phyloP scores from a whole-genome alignment of 1,140 invertebrate species.

The Anastrepha obliqua region DNA sequence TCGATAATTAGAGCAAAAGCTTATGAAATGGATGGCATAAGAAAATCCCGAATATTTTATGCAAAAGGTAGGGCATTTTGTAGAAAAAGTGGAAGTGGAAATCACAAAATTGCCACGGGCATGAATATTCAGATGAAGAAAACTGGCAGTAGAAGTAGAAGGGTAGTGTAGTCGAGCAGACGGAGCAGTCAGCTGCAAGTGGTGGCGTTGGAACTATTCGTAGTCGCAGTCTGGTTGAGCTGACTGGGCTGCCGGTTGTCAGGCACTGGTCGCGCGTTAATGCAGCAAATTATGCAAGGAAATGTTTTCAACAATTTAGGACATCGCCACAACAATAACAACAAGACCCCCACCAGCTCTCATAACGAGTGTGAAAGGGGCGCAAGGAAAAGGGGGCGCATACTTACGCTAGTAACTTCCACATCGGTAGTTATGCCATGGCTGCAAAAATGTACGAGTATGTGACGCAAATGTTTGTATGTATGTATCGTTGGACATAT shows the following conservation, averaged over 20 bases:
- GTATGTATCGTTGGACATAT: background rate
- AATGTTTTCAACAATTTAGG: constrained; percentile 52
- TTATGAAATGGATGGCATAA: constrained; percentile 18
- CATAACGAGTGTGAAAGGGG: too few relatives aligned
- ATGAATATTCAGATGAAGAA: constrained; percentile 46
- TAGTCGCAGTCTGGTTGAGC: background rate
- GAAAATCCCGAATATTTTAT: constrained; percentile 2
- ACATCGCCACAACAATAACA: constrained; percentile 33
- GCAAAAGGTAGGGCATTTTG: background rate
- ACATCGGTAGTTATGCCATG: constrained; percentile 2
- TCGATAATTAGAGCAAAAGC: constrained; percentile 49
- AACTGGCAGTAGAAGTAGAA: background rate
- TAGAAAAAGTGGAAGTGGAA: constrained; percentile 13
- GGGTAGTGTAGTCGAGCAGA: too few relatives aligned
- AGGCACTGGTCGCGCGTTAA: constrained; percentile 25
- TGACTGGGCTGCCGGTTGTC: constrained; percentile 24
- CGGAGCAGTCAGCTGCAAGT: background rate
- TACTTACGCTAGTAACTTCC: background rate
- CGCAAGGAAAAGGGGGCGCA: background rate
- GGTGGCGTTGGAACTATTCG: background rate
- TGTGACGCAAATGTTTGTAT: background rate
- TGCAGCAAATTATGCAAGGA: constrained; percentile 48
- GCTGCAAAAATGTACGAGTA: background rate
- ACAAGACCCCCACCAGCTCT: background rate
- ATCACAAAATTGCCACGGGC: constrained; percentile 25